Base-by-base conservation (phyloP, 2,888 invertebrate species). In the Campoplex capitator region DNA sequence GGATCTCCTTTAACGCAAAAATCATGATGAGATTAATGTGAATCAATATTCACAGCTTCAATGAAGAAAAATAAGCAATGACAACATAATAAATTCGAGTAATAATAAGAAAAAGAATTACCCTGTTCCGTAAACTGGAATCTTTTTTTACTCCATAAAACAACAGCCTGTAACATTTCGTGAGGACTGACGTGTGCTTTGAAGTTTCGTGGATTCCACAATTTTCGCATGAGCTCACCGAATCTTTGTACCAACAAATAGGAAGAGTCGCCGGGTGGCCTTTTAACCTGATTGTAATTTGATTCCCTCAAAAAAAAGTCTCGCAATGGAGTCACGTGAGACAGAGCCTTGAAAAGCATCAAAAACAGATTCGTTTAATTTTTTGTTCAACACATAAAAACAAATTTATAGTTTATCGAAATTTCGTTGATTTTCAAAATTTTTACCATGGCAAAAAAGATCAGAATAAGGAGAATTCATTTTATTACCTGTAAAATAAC, bases 141-240 rank as follows among this genome's bases (percentile, higher is more conserved):
- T 89, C 97, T 96, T 94, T 99, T 99, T 94, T 98, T 98, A 92
- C 99, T 98, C 98, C 99, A 98, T 88, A 99, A 95, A 4, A 99
- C 98, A 38, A 99, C 98, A 71, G 99, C 98, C 93, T 99, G 99
- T 38, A 99, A 95, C 99, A 99, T 99, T 96, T 99, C 99, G 94
- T 99, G 99, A 0, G 99, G 99, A 32, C 99, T 99, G 0, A 99
- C 99, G 93, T 99, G 99, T 0, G 99, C 98, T 95, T 99, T 99
- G 94, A 99, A 99, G 92, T 99, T 99, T 62, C 99, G 96, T 0
- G 99, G 99, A 95, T 99, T 99, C 99, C 99, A 99, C 91, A 99
- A 95, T 94, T 99, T 99, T 28, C 99, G 96, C 95, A 99, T 96
- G 45, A 99, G 95, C 94, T 99, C 99, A 0, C 99, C 99, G 94